Base-by-base conservation (phyloP, 2,888 invertebrate species). In the Dicyrtoma fusca region DNA sequence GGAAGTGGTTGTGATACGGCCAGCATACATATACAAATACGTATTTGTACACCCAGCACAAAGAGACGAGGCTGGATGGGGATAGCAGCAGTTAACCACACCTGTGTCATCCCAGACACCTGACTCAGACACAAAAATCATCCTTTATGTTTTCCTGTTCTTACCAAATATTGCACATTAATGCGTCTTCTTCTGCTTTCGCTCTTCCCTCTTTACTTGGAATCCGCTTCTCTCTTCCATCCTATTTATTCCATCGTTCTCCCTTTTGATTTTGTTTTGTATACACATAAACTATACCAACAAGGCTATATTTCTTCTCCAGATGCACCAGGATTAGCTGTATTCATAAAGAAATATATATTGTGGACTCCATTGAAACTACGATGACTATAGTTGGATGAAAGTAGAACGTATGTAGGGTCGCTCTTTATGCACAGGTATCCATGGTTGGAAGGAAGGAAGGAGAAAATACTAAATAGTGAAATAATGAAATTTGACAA, bases 31-130 rank as follows among this genome's bases (percentile, higher is more conserved):
- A 42, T 61, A 61, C 61, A 61, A 25, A n/a, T 25, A 26, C 17
- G 42, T 61, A 17, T 11, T 25, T 11, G 19, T 14, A 34, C 13
- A 44, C 26, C 8, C n/a, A n/a, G 23, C 4, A 59, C 10, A 72
- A 25, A 21, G 25, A 42, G 23, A 61, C n/a, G 49, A 34, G 45
- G 73, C 47, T 69, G 63, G 21, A 69, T 42, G n/a, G n/a, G n/a
- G n/a, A n/a, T n/a, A n/a, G n/a, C n/a, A 69, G 73, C 74, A 74
- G 77, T 77, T 77, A 75, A 69, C 55, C 62, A 71, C 77, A 77
- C 77, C 74, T 77, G 77, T 75, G 72, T 75, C 75, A 70, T 75
- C 75, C 66, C 69, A 73, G 70, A 75, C 77, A 77, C 77, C 77
- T 77, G 77, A 75, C 74, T 71, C 72, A 51, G 53, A 63, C 65